phyloP scores from a whole-genome alignment of 1,140 invertebrate genomes.

The Eumeta japonica region DNA sequence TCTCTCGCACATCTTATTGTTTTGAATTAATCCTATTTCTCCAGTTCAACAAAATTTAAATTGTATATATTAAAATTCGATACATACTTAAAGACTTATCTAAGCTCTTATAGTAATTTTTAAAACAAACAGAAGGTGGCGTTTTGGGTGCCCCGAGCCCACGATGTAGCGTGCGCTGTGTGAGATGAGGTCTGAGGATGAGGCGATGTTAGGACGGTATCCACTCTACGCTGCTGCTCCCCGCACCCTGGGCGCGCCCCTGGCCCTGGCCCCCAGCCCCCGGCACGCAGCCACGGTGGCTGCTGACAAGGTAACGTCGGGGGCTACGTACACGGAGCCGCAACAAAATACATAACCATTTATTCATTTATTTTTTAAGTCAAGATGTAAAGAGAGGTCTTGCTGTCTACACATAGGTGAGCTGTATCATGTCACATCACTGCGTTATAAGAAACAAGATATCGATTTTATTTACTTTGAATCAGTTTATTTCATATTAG shows the following conservation, averaged over 20 bases:
- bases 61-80: too few relatives aligned
- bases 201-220: conserved; percentile 47
- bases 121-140: conserved; percentile 56
- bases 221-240: conserved; percentile 16
- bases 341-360: not conserved
- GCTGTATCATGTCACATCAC: too few relatives aligned
- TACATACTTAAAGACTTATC: too few relatives aligned
- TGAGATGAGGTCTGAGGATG: conserved; percentile 47
- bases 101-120: conserved; percentile 54
- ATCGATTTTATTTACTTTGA: too few relatives aligned
- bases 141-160: conserved; percentile 45
- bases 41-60: too few relatives aligned
- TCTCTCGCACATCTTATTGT: too few relatives aligned
- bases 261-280: conserved; percentile 7
- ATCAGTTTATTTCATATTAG: too few relatives aligned
- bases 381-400: too few relatives aligned
- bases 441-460: too few relatives aligned
- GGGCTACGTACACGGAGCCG: conserved; percentile 34
- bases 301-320: conserved; percentile 41
- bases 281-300: conserved; percentile 8
- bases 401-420: too few relatives aligned
- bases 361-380: not conserved
- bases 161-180: conserved; percentile 50
- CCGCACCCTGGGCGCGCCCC: conserved; percentile 6
- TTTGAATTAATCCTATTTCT: too few relatives aligned